A percentile compares a stretch with the other conserved stretches of the same genome.
Conservation (phyloP, 2,888 invertebrate species). For the Acrobasis suavella region DNA sequence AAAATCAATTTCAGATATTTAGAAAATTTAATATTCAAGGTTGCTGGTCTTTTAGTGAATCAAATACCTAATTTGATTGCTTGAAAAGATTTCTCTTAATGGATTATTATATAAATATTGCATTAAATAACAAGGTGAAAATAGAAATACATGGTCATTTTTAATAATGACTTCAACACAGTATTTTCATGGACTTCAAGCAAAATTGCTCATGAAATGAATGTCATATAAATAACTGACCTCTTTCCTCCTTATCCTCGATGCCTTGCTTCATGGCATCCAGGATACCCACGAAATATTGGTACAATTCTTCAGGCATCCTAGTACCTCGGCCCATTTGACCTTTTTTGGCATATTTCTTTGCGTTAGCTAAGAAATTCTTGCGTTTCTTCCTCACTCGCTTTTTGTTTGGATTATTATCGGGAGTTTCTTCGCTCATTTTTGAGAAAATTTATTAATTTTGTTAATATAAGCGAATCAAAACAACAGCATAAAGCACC, state of each 20-base stretch:
- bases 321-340: constrained; percentile 87
- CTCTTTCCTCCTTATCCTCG: constrained; percentile 86
- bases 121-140: background rate
- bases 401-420: constrained; percentile 53
- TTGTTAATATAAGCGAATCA: background rate
- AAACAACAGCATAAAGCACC: constrained; percentile 1
- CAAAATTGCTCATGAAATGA: background rate
- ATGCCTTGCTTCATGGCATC: constrained; percentile 87
- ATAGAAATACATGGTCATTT: background rate
- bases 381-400: constrained; percentile 85
- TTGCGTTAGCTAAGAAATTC: constrained; percentile 86
- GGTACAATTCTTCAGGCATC: constrained; percentile 87
- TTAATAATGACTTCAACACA: background rate
- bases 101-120: no score
- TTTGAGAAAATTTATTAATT: no score
- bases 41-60: no score
- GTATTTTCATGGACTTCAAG: background rate
- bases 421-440: constrained; percentile 44
- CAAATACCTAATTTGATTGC: no score
- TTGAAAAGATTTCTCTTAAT: background rate
- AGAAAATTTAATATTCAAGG: no score
- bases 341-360: constrained; percentile 89
- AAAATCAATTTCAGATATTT: constrained; percentile 39
- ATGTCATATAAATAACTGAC: constrained; percentile 52
- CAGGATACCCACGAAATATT: constrained; percentile 89